phyloP scores from a whole-genome alignment of 1,140 invertebrate genomes.

The Scaptomyza hsui region DNA sequence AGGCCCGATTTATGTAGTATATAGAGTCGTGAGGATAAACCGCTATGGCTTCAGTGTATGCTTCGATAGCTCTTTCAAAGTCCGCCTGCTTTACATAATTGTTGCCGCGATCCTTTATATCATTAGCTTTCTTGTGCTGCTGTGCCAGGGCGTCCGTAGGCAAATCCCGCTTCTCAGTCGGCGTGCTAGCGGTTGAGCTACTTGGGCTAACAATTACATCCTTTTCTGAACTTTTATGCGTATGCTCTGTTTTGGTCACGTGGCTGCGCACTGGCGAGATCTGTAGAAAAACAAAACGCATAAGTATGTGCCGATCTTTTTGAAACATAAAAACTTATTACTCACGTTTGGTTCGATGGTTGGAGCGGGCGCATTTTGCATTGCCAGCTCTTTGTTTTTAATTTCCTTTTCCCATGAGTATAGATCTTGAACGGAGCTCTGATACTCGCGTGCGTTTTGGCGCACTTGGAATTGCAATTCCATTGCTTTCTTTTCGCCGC shows the following conservation, averaged over 20 bases:
- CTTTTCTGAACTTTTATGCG: slow-evolving; percentile 5
- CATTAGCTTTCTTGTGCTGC: slow-evolving; percentile 84
- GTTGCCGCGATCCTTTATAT: slow-evolving; percentile 90
- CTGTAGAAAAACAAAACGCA: slow-evolving; percentile 27
- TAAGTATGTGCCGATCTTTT: background rate
- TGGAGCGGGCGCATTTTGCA: slow-evolving; percentile 53
- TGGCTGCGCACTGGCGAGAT: slow-evolving; percentile 61
- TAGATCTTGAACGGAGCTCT: slow-evolving; percentile 90
- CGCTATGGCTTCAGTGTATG: slow-evolving; percentile 92
- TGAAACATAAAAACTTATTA: slow-evolving; percentile 9
- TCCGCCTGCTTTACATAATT: slow-evolving; percentile 90
- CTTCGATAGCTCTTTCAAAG: slow-evolving; percentile 91
- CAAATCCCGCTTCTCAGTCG: slow-evolving; percentile 71
- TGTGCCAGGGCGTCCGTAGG: slow-evolving; percentile 58
- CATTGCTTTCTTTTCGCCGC: slow-evolving; percentile 84
- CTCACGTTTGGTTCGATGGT: slow-evolving; percentile 46
- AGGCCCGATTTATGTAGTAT: slow-evolving; percentile 94
- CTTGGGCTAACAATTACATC: slow-evolving; percentile 15
- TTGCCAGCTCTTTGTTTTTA: slow-evolving; percentile 90
- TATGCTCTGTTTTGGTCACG: slow-evolving; percentile 7
- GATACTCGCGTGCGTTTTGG: slow-evolving; percentile 90
- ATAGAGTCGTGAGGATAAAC: slow-evolving; percentile 91
- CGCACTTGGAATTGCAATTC: slow-evolving; percentile 88
- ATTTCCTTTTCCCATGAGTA: slow-evolving; percentile 93
- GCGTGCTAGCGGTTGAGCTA: slow-evolving; percentile 48